Evolutionary conservation across 2,113 vertebrate genomes (phyloP), one percentile per base, ranked within the genome.

Genomic region (Labeo catla): DNA sequence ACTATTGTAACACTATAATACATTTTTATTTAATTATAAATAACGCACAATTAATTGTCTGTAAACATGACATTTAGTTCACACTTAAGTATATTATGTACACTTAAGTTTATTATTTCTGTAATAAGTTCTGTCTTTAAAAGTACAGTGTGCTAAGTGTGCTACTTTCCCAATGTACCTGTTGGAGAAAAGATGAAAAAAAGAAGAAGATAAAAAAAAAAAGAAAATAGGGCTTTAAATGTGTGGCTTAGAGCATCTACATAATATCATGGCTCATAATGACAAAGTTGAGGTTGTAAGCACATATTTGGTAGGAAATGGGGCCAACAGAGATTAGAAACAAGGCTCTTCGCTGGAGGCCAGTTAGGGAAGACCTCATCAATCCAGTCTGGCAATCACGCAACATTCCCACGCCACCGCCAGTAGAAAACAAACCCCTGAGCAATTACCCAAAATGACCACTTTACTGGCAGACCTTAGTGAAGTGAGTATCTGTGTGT

Each of bases 291-390:
- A 12, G 83, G 50, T 84, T 84, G 34, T 65, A 59, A 85, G 76
- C 87, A 91, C 91, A 92, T 92, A 87, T 89, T 77, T 86, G 86
- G 74, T n/a, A 89, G 90, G 88, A 92, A 93, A 92, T 91, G 70
- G 91, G 91, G 52, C 83, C 86, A 28, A 28, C 74, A 86, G 90
- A 88, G 88, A 73, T 76, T 68, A 23, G 76, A 84, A 81, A 86
- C 76, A 54, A 65, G 85, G 78, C 85, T 49, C 88, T 81, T 87
- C 63, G 65, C 85, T 90, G 89, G 86, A 88, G 92, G 87, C 90
- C 85, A 90, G 81, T 90, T 63, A 19, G 91, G 89, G 86, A 88
- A 68, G 87, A 43, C 15, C 84, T 89, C 88, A 92, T 94, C 92
- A 93, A 88, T 93, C 88, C 81, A 52, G 6, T 36, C 13, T 86